Evolutionary conservation across 2,113 vertebrate genomes (phyloP).

Genomic region (Chitala chitala): DNA sequence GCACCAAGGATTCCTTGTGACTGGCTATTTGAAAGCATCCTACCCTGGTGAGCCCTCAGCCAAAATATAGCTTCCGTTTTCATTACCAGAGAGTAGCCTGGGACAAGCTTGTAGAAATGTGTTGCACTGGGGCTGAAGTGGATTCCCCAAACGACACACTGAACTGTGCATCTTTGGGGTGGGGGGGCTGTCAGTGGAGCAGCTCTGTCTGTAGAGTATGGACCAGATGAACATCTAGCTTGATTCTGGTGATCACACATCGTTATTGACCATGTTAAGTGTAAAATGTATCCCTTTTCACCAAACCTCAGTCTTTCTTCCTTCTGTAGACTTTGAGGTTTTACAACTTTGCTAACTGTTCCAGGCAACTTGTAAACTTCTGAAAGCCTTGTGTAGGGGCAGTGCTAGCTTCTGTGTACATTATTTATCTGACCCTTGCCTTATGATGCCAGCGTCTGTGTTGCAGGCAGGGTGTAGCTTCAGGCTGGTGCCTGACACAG

Average conservation of each 20-base stretch:
- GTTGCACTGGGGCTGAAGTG: no score
- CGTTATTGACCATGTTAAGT: no score
- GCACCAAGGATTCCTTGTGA: no score
- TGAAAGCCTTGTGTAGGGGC: not conserved
- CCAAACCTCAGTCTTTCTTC: no score
- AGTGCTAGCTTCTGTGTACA: not conserved
- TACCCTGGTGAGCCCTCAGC: not conserved
- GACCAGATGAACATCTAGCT: no score
- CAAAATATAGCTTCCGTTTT: not conserved
- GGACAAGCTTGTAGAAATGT: not conserved
- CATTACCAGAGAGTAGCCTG: not conserved
- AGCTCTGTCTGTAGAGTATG: no score
- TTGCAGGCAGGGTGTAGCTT: not conserved
- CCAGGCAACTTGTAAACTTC: not conserved
- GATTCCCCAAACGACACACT: no score
- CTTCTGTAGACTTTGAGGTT: not conserved
- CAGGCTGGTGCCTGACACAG: not conserved
- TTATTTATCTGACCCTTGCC: slow-evolving; percentile 2
- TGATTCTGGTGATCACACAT: no score
- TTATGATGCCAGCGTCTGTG: not conserved
- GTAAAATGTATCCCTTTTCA: no score
- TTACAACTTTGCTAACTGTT: not conserved
- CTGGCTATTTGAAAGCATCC: not conserved
- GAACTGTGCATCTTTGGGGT: no score
- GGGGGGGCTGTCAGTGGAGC: no score